Percentiles rank a stretch among this genome's conserved stretches.
Conservation (phyloP, 2,113 vertebrate species). For the Piaya cayana region DNA sequence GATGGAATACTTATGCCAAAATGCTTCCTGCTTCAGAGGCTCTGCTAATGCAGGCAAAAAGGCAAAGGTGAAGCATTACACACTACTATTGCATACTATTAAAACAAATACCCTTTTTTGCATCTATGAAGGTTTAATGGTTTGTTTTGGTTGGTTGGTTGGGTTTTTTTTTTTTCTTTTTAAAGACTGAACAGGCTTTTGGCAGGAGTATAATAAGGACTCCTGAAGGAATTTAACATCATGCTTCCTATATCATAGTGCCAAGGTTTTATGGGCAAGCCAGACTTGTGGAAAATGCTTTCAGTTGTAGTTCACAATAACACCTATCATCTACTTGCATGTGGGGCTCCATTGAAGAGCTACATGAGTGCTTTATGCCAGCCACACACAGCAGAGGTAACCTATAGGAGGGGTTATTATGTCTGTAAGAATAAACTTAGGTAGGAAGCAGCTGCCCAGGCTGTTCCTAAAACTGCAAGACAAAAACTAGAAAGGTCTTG, state of each 20-base stretch:
- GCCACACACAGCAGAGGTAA: background rate
- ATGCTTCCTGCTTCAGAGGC: background rate
- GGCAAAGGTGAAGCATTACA: background rate
- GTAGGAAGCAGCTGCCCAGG: background rate
- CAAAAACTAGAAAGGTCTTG: background rate
- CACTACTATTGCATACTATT: background rate
- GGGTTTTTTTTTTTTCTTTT: background rate
- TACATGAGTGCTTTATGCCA: background rate
- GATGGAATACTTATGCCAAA: background rate
- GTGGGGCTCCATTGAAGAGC: background rate
- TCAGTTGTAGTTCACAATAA: background rate
- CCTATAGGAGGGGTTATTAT: background rate
- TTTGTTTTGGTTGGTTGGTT: background rate
- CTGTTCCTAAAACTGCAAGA: background rate
- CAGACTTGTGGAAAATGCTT: background rate
- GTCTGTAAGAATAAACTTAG: background rate
- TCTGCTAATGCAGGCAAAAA: conserved; percentile 16
- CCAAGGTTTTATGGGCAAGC: conserved; percentile 27
- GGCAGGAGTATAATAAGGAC: conserved; percentile 29
- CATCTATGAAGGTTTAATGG: background rate
- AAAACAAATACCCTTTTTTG: conserved; percentile 37
- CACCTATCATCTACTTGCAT: background rate
- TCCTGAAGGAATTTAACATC: conserved; percentile 32
- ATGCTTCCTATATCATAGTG: background rate
- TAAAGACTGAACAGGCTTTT: conserved; percentile 33